Conservation (phyloP, 2,797 vertebrate genomes). For the Alauda arvensis region DNA sequence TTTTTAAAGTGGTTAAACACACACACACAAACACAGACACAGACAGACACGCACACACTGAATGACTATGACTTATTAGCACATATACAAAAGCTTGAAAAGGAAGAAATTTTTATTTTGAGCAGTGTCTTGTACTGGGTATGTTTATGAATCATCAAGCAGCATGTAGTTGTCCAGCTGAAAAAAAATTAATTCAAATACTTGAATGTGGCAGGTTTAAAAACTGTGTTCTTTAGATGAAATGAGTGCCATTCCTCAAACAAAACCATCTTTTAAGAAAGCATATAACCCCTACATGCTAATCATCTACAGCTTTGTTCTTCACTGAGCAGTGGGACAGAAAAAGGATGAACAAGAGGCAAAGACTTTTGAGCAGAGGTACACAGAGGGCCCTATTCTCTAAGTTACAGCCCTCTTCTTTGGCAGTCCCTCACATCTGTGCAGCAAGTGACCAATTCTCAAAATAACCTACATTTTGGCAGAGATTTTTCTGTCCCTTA, state of each 20-base stretch:
- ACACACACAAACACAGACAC: rapidly evolving
- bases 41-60: rapidly evolving
- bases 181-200: conserved; percentile 4
- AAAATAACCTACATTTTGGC: neutral
- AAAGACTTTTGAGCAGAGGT: neutral
- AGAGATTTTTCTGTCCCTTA: neutral
- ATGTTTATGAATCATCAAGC: neutral
- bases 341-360: neutral
- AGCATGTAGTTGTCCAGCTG: neutral
- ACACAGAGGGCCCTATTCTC: rapidly evolving
- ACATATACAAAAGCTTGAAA: neutral
- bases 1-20: neutral
- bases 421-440: neutral
- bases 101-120: neutral
- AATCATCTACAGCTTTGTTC: neutral
- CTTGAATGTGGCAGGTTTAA: neutral
- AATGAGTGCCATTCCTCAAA: neutral
- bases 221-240: neutral
- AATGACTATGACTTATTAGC: neutral
- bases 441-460: neutral
- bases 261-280: neutral
- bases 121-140: neutral
- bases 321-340: neutral
- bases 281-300: rapidly evolving
- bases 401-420: rapidly evolving